A percentile compares a stretch with the other conserved stretches of the same genome.
phyloP scores from a whole-genome alignment of 2,797 vertebrate species.

The Gymnodraco acuticeps region DNA sequence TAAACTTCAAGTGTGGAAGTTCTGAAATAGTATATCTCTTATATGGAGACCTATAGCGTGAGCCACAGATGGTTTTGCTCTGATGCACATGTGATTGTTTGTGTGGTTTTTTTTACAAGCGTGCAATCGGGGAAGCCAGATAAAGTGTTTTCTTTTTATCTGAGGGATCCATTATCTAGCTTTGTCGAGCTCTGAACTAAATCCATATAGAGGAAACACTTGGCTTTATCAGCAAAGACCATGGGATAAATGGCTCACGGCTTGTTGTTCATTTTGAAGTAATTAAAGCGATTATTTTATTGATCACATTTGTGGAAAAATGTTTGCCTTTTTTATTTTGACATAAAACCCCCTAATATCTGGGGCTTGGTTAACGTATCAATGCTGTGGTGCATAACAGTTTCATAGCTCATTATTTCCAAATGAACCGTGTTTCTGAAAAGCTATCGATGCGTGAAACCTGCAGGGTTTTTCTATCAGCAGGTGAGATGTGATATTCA shows the following conservation, averaged over 20 bases:
- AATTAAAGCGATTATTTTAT: constrained; percentile 4
- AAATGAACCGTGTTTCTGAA: constrained; percentile 4
- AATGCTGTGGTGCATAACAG: neutral
- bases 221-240: neutral
- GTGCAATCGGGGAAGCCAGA: neutral
- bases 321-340: too few relatives aligned
- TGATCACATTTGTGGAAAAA: neutral
- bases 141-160: constrained; percentile 27
- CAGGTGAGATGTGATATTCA: neutral
- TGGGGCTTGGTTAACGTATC: neutral
- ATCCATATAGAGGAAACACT: constrained; percentile 33
- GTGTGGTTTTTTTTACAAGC: neutral
- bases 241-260: constrained; percentile 9
- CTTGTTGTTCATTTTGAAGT: neutral
- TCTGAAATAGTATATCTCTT: neutral
- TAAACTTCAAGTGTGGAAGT: neutral
- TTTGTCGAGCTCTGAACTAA: constrained; percentile 4
- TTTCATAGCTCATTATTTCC: constrained; percentile 28
- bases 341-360: neutral
- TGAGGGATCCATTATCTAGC: constrained; percentile 11
- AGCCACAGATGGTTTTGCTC: neutral
- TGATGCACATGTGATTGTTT: constrained; percentile 3
- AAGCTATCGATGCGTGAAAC: constrained; percentile 11
- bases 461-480: neutral
- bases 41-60: neutral